phyloP scores from a whole-genome alignment of 2,113 vertebrate species.

The Crotalus tigris region DNA sequence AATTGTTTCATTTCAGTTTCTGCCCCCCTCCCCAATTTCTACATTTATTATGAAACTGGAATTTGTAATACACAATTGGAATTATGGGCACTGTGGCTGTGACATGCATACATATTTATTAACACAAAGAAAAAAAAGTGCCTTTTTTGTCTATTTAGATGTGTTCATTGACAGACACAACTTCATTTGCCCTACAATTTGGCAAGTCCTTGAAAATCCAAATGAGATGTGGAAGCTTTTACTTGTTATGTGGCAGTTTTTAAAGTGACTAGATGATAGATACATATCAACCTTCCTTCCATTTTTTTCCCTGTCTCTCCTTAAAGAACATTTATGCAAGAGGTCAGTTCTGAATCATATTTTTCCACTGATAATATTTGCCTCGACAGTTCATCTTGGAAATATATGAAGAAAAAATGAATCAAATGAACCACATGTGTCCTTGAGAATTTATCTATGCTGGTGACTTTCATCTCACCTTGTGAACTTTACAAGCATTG shows the following conservation, averaged over 20 bases:
- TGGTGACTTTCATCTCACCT: neutral
- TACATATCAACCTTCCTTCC: neutral
- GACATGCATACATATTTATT: neutral
- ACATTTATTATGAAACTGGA: neutral
- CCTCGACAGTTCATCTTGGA: neutral
- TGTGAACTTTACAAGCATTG: neutral
- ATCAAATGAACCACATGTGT: neutral
- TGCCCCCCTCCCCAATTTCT: too few relatives aligned
- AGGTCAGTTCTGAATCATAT: slow-evolving; percentile 10
- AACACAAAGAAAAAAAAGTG: neutral
- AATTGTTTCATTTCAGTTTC: neutral
- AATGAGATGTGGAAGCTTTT: neutral
- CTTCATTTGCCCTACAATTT: neutral
- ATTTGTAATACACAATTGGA: neutral
- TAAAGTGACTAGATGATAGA: neutral
- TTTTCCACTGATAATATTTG: slow-evolving; percentile 2
- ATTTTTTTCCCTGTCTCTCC: neutral
- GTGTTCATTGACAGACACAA: neutral
- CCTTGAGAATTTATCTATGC: neutral
- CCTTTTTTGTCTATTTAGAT: neutral
- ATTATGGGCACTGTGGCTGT: neutral
- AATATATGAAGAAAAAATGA: neutral
- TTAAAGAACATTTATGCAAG: slow-evolving; percentile 13
- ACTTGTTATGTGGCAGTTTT: neutral
- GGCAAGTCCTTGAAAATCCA: slow-evolving; percentile 13